Conservation (phyloP, 2,113 vertebrate genomes). For the Eubucco bourcierii region DNA sequence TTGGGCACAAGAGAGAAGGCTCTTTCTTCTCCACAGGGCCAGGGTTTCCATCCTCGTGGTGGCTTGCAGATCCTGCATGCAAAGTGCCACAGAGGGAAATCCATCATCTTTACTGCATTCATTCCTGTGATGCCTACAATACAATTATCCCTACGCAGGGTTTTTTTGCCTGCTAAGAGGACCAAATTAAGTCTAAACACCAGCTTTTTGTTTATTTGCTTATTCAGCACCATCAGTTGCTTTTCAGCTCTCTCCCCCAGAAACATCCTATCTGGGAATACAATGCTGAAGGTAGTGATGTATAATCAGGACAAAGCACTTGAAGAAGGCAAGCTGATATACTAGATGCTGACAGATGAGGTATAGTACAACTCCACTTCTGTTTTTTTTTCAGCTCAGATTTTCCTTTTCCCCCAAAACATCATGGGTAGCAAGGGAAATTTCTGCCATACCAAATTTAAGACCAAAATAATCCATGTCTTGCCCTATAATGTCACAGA, state of each 20-base stretch:
- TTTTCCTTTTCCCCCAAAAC: conserved; percentile 10
- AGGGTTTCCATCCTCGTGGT: neutral
- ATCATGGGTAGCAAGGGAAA: neutral
- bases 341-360: neutral
- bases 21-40: neutral
- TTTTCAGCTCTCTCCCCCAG: neutral
- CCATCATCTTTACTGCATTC: fast-evolving
- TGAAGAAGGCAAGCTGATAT: neutral
- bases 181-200: conserved; percentile 33
- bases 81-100: neutral
- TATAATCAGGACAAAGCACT: conserved; percentile 23
- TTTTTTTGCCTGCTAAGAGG: neutral
- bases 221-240: conserved; percentile 14
- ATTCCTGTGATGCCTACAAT: neutral
- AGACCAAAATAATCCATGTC: neutral
- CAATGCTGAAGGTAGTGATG: neutral
- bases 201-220: conserved; percentile 29
- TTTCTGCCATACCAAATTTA: neutral
- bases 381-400: neutral
- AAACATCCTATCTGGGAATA: conserved; percentile 31
- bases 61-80: neutral
- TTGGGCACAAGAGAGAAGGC: neutral
- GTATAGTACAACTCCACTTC: neutral
- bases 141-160: neutral
- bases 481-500: neutral